Evolutionary conservation across 2,888 invertebrate species (phyloP), one percentile per base, ranked within the genome.

Genomic region (Hypena proboscidalis): DNA sequence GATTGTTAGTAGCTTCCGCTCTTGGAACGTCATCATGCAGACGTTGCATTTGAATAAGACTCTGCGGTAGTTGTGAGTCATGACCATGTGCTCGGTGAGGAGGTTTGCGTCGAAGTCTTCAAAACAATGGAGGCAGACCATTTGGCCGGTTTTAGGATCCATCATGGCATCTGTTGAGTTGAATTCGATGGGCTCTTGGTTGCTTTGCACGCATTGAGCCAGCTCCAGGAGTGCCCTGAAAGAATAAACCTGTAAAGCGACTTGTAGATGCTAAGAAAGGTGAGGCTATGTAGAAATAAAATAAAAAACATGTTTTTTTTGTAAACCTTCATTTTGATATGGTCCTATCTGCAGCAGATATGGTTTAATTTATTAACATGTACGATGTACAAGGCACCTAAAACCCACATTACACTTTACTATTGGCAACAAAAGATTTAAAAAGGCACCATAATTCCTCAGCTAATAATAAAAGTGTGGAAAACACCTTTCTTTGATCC

Each of bases 101-200:
- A 52, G 13, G n/a, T 36, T 54, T 0, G 57, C 2, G 11, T 67
- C 66, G 0, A 74, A 53, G n/a, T 74, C 73, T 9, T 65, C 62
- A 1, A 67, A 58, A 31, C 77, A 77, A 23, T 70, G 73, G 0
- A 77, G 52, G 5, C 77, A 77, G 6, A 74, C 58, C 67, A 71
- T 65, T 2, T 41, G 40, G 0, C 69, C 69, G 0, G 71, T 67
- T 23, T 67, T 70, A 0, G 71, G 74, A 7, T 77, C 63, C 25
- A 66, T 35, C 46, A 68, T 62, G 0, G 66, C 70, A 5, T 73
- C 71, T 0, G 68, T 64, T 0, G 73, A 58, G 45, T 67, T 67
- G 41, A 72, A 74, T 22, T 73, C 72, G 0, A 74, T 67, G 0
- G 68, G 71, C 25, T 74, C 74, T 9, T 69, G 68, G 26, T 64